Conservation (phyloP, 1,140 invertebrate genomes). For the Homarus americanus region DNA sequence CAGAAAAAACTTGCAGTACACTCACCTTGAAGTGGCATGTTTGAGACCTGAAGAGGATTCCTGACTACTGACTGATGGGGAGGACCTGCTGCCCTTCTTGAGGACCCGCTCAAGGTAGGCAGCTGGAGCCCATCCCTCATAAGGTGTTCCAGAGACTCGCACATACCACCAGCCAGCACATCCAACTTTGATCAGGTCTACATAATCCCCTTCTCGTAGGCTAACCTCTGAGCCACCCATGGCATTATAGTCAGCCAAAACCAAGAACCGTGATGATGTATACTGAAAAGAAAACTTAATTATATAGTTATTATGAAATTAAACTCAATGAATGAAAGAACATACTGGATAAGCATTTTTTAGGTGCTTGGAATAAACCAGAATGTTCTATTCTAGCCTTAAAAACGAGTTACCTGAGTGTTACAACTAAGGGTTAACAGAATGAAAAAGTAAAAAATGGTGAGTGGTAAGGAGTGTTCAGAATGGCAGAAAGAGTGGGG, state of each 20-base stretch:
- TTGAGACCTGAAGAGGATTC: conserved; percentile 76
- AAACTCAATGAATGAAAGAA: no score
- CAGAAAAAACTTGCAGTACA: not conserved
- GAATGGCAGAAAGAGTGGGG: no score
- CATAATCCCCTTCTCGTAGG: conserved; percentile 91
- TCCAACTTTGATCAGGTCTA: conserved; percentile 91
- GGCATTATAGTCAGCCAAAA: conserved; percentile 93
- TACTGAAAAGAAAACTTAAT: conserved; percentile 58
- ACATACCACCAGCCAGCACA: conserved; percentile 98
- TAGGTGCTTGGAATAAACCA: no score
- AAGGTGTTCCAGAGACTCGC: conserved; percentile 84
- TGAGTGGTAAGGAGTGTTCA: no score
- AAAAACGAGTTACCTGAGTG: no score
- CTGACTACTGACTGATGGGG: conserved; percentile 79
- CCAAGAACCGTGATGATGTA: conserved; percentile 82
- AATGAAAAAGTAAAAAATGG: no score
- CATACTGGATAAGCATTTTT: no score
- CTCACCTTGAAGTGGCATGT: conserved; percentile 74
- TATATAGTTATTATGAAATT: no score
- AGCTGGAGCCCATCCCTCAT: conserved; percentile 95
- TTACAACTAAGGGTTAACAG: no score
- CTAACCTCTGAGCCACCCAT: conserved; percentile 92
- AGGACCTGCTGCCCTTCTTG: conserved; percentile 79
- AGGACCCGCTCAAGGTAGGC: conserved; percentile 91
- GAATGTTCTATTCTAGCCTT: no score